phyloP scores from a whole-genome alignment of 2,888 invertebrate genomes.

The Eupithecia tripunctaria region DNA sequence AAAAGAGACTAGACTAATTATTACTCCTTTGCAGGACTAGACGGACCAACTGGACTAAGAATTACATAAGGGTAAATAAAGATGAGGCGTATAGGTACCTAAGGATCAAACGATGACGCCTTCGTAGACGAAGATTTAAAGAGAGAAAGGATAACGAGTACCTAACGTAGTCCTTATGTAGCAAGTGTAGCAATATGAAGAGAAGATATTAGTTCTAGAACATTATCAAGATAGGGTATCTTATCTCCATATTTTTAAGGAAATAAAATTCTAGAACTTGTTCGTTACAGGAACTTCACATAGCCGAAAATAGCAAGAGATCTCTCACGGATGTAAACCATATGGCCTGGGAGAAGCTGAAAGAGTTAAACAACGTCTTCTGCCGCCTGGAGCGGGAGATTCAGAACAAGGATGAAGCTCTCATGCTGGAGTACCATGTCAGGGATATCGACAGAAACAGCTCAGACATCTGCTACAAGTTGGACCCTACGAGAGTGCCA shows the following conservation, averaged over 20 bases:
- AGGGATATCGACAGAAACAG: constrained; percentile 90
- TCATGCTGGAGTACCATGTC: constrained; percentile 90
- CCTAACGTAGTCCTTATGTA: not conserved
- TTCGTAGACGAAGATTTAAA: not conserved
- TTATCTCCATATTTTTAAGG: not conserved
- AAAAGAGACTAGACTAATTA: constrained; percentile 90
- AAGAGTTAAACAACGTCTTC: constrained; percentile 89
- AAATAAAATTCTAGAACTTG: not conserved
- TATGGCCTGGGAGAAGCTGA: constrained; percentile 91
- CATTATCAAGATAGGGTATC: no score
- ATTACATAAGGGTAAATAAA: constrained; percentile 87
- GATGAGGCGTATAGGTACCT: not conserved
- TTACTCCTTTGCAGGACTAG: no score
- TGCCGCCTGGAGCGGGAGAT: constrained; percentile 89
- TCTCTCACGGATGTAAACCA: constrained; percentile 75
- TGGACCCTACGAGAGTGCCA: constrained; percentile 90
- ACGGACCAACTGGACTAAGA: constrained; percentile 90
- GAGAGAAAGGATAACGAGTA: not conserved
- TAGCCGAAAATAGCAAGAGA: constrained; percentile 77
- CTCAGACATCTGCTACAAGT: constrained; percentile 91
- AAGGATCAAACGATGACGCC: not conserved
- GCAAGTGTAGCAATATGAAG: not conserved
- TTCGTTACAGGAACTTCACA: constrained; percentile 72
- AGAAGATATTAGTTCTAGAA: no score
- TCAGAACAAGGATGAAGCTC: constrained; percentile 91